Percentiles rank a stretch among this genome's conserved stretches.
These are phyloP conservation scores for Patella depressa DNA, from an alignment of 2,888 invertebrate species.

Conservation along the genomic window DNA sequence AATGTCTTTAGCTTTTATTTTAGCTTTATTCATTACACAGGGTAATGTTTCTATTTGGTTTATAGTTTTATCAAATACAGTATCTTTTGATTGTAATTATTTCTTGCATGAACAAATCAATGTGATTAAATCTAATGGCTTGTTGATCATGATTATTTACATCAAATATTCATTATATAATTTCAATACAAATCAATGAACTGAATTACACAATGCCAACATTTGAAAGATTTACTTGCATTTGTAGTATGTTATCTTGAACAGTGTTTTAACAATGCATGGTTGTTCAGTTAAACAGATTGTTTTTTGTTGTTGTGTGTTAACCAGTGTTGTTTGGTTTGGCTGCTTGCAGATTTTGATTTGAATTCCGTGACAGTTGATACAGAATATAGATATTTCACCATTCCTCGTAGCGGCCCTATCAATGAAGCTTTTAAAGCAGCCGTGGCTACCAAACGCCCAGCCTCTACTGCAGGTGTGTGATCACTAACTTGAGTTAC, in stretches of 20 bases:
- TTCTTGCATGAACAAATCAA: too few relatives aligned
- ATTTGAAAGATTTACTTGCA: constrained; percentile 13
- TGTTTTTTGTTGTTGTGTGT: constrained; percentile 17
- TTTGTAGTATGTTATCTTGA: neutral
- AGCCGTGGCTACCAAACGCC: constrained; percentile 55
- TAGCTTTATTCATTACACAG: too few relatives aligned
- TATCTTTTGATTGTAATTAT: too few relatives aligned
- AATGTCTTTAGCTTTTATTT: too few relatives aligned
- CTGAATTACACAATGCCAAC: too few relatives aligned
- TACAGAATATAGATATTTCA: constrained; percentile 61
- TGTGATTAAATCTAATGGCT: too few relatives aligned
- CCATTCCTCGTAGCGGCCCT: constrained; percentile 62
- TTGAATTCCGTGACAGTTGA: constrained; percentile 47
- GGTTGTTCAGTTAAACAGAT: constrained; percentile 14
- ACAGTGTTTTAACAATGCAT: neutral
- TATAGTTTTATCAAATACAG: too few relatives aligned
- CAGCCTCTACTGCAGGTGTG: constrained; percentile 64
- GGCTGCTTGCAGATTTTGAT: constrained; percentile 54
- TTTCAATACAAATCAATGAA: too few relatives aligned
- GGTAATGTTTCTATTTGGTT: too few relatives aligned
- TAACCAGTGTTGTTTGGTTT: constrained; percentile 25
- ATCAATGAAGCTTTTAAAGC: constrained; percentile 51
- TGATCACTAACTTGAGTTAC: neutral
- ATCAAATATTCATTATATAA: too few relatives aligned
- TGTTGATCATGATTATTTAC: too few relatives aligned